phyloP scores from a whole-genome alignment of 2,888 invertebrate genomes.

The Nomada hirtipes region DNA sequence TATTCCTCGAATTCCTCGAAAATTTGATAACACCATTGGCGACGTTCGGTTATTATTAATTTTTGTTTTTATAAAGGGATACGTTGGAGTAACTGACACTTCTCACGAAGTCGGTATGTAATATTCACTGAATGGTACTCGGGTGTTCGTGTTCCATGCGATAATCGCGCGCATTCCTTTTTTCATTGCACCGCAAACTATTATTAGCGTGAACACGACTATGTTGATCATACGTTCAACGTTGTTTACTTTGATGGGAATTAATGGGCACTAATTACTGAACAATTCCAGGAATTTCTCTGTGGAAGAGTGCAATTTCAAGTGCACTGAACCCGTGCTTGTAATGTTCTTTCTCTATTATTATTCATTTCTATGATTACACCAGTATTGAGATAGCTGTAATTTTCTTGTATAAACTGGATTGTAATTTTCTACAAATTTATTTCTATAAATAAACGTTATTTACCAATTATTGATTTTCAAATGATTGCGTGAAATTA shows the following conservation, averaged over 20 bases:
- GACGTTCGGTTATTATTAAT: slow-evolving; percentile 37
- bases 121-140: slow-evolving; percentile 37
- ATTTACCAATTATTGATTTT: too few species aligned
- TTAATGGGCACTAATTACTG: background rate
- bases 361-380: too few species aligned
- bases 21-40: background rate
- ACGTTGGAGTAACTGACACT: slow-evolving; percentile 30
- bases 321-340: too few species aligned
- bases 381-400: too few species aligned
- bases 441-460: too few species aligned
- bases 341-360: too few species aligned
- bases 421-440: too few species aligned
- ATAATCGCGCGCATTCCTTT: slow-evolving; percentile 34
- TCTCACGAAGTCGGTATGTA: slow-evolving; percentile 31
- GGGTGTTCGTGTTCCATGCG: slow-evolving; percentile 47
- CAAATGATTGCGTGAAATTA: too few species aligned
- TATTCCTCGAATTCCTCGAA: background rate
- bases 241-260: background rate
- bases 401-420: too few species aligned
- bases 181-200: slow-evolving; percentile 18
- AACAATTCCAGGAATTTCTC: background rate
- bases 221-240: background rate
- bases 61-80: slow-evolving; percentile 33
- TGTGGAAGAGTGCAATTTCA: too few species aligned
- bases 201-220: slow-evolving; percentile 24